A percentile compares a stretch with the other conserved stretches of the same genome.
phyloP scores from a whole-genome alignment of 2,888 invertebrate species.

The Drosophila barbarae region DNA sequence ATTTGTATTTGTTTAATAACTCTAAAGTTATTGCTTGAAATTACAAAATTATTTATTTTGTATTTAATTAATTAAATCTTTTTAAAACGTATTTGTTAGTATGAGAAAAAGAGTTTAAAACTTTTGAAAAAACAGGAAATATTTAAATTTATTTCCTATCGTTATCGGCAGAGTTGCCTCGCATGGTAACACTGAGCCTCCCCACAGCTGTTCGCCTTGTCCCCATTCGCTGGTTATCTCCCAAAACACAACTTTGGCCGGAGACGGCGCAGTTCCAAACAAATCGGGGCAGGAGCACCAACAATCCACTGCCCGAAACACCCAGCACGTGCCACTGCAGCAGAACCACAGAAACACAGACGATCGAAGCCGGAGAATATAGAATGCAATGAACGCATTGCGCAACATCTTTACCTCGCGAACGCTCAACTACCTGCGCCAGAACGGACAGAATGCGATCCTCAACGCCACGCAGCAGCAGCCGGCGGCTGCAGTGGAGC shows the following conservation, averaged over 20 bases:
- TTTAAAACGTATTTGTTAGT: too few species aligned
- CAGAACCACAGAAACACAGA: background rate
- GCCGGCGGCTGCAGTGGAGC: slow-evolving; percentile 38
- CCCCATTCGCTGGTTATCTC: slow-evolving; percentile 1
- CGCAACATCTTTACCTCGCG: slow-evolving; percentile 76
- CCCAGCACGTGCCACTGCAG: slow-evolving; percentile 20
- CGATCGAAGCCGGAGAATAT: background rate
- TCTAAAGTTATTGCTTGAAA: too few species aligned
- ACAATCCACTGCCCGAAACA: slow-evolving; percentile 1
- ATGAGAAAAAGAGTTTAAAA: too few species aligned
- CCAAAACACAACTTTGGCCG: background rate
- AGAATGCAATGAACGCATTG: slow-evolving; percentile 71
- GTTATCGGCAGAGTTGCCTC: background rate
- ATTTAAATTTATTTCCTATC: background rate
- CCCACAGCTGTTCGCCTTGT: slow-evolving; percentile 6
- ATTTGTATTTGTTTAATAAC: background rate
- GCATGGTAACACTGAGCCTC: background rate
- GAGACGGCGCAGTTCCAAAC: slow-evolving; percentile 14
- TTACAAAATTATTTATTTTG: too few species aligned
- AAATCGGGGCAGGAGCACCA: slow-evolving; percentile 5
- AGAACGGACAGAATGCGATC: slow-evolving; percentile 77
- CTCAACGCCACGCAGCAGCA: slow-evolving; percentile 73
- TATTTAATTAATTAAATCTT: too few species aligned
- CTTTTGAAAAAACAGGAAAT: background rate
- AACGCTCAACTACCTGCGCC: slow-evolving; percentile 70